These are phyloP conservation scores for Hirundichthys speculiger DNA, from an alignment of 2,113 vertebrate species.

Conservation along the genomic window DNA sequence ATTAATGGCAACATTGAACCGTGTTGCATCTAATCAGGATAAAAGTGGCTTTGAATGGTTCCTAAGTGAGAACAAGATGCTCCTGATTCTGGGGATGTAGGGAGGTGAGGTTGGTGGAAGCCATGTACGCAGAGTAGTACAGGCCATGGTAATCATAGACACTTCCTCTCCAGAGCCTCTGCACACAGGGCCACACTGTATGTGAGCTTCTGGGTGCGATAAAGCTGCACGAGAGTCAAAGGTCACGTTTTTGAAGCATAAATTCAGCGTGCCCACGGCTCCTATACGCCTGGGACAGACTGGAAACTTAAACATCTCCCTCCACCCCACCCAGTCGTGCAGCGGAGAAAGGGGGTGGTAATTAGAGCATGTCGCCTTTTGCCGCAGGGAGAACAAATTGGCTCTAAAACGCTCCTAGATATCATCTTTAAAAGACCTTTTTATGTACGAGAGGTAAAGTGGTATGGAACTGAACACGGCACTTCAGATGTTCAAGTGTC, in stretches of 20 bases:
- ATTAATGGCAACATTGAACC: too few species aligned
- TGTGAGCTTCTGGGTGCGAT: slow-evolving; percentile 74
- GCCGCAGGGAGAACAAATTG: slow-evolving; percentile 82
- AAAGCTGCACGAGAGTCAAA: slow-evolving; percentile 77
- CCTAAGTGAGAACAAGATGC: too few species aligned
- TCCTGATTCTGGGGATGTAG: too few species aligned
- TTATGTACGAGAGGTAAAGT: slow-evolving; percentile 76
- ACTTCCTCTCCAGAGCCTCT: slow-evolving; percentile 66
- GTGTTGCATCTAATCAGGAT: too few species aligned
- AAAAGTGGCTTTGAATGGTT: too few species aligned
- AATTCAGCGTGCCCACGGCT: slow-evolving; percentile 70
- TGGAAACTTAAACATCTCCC: slow-evolving; percentile 78
- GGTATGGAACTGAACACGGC: slow-evolving; percentile 80
- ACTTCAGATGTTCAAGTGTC: slow-evolving; percentile 85
- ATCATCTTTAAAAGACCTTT: slow-evolving; percentile 93
- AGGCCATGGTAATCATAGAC: slow-evolving; percentile 68
- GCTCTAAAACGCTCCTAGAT: slow-evolving; percentile 80
- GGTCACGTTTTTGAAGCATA: slow-evolving; percentile 82
- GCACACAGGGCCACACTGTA: slow-evolving; percentile 76
- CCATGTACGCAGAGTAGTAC: slow-evolving; percentile 56
- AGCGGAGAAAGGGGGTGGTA: slow-evolving; percentile 64
- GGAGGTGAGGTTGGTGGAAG: not conserved
- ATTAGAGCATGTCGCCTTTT: slow-evolving; percentile 85
- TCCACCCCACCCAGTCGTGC: slow-evolving; percentile 32
- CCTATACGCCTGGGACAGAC: slow-evolving; percentile 63